Conservation (phyloP, 2,888 invertebrate species). For the Xanthostigma xanthostigma region DNA sequence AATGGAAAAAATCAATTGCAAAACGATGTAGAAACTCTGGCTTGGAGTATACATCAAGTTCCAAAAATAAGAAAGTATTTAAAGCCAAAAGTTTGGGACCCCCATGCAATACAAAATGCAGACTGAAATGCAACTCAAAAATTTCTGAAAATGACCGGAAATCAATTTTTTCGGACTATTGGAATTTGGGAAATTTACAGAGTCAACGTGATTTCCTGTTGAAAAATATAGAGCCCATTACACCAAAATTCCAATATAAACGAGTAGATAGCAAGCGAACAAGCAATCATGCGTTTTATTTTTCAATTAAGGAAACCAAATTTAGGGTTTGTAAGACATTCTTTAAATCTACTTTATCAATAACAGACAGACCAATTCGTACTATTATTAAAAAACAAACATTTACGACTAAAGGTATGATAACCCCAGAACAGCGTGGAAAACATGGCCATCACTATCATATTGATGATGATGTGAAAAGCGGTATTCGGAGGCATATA, state of each 20-base stretch:
- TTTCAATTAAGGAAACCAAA: slow-evolving; percentile 8
- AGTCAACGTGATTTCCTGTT: slow-evolving; percentile 4
- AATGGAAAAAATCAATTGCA: slow-evolving; percentile 5
- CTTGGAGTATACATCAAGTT: slow-evolving; percentile 6
- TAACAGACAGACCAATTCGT: too few species aligned
- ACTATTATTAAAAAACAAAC: slow-evolving; percentile 5
- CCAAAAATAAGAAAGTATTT: slow-evolving; percentile 7
- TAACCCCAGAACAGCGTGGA: slow-evolving; percentile 14
- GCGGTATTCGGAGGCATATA: slow-evolving; percentile 14
- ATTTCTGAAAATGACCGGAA: too few species aligned
- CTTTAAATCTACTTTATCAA: slow-evolving; percentile 9
- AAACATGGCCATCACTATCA: slow-evolving; percentile 16
- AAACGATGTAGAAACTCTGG: slow-evolving; percentile 6
- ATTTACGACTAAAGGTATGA: slow-evolving; percentile 7
- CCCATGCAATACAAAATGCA: slow-evolving; percentile 10
- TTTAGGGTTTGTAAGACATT: slow-evolving; percentile 7
- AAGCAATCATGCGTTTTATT: slow-evolving; percentile 12
- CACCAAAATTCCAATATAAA: slow-evolving; percentile 6
- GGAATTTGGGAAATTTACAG: too few species aligned
- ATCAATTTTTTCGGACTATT: too few species aligned
- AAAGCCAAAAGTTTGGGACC: slow-evolving; percentile 7
- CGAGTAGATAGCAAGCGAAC: slow-evolving; percentile 10
- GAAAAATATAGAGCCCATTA: not conserved
- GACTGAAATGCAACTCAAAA: slow-evolving; percentile 1
- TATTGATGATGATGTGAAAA: slow-evolving; percentile 10